Evolutionary conservation across 2,888 invertebrate species (phyloP), one percentile per base, ranked within the genome.

Genomic region (Cybosia mesomella): DNA sequence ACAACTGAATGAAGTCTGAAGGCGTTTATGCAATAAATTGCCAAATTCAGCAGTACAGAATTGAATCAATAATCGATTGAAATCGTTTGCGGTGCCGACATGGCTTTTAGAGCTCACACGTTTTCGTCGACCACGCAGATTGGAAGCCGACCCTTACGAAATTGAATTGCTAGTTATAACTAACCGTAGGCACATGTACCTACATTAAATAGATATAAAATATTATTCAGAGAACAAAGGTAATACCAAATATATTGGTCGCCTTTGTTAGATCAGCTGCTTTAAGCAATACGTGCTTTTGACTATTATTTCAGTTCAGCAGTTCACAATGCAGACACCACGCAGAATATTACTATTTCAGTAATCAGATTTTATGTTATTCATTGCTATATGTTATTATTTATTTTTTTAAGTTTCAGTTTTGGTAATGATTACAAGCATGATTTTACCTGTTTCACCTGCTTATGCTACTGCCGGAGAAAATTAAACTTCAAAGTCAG

Each of bases 121-220:
- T 80, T 85, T 82, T 72, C 76, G 74, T 79, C 74, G 79, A 82
- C 79, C 82, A 78, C 68, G 81, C 79, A 82, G 78, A 77, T 78
- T 75, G 77, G 76, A 64, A 70, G 66, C 79, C 75, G 77, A 81
- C 83, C 85, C 83, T 82, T 79, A 73, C 73, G 72, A 81, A 84
- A 85, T 85, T 84, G 85, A 85, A 86, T 82, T 84, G 81, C 79
- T 83, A 83, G 81, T 84, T 82, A 81, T 81, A 80, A 79, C 67
- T 79, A 76, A 78, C 75, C 73, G 64, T 59, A 59, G 74, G 68
- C 62, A 66, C 76, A 73, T 78, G 74, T 75, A 81, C 62, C 70
- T 69, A 68, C 58, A 81, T 71, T 79, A 81, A 77, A 81, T 72
- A 73, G n/a, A 72, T 71, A 70, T 83, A 79, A 83, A 76, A 81